Evolutionary conservation across 2,888 invertebrate species (phyloP), one percentile per base, ranked within the genome.

Genomic region (Parnassius mnemosyne): DNA sequence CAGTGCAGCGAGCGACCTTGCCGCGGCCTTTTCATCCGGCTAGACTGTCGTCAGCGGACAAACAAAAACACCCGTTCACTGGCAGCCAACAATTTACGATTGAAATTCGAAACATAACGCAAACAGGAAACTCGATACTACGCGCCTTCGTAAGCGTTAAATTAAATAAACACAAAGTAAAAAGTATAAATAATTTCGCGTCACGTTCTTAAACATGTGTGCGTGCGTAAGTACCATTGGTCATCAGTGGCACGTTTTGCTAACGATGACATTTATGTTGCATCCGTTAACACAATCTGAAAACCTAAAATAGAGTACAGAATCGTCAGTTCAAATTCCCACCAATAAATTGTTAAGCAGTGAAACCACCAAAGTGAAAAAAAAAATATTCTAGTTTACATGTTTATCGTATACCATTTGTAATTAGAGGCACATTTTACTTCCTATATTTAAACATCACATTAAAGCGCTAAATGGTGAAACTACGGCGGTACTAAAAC

Each of bases 1-100:
- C 68, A 66, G 68, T 49, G 49, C 66, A 64, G 66, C 70, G 67
- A 68, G 61, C 77, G 79, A 75, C 81, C 83, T 83, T 82, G 82
- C 70, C 72, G 65, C 69, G 75, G 75, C 77, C 77, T 76, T 73
- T 72, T 70, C 69, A 66, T 68, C 69, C 66, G 67, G 63, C 68
- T 60, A 68, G 66, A 66, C 66, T 66, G 60, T 65, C 68, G 67
- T 63, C 20, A 55, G 55, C 65, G 56, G 65, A 59, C 65, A 69
- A 68, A 71, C 68, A 70, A 75, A 74, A 75, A 71, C 73, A 71
- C 60, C 66, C 66, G 64, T 34, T 34, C 34, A 34, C 67, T 66
- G 68, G 68, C 66, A 69, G 71, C 61, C 44, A 34, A 65, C 60
- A 60, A 60, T 65, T 51, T 67, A 65, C 67, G 66, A 66, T 65